These are phyloP conservation scores for Gastrophysa polygoni DNA, from an alignment of 2,888 invertebrate species.

Conservation along the genomic window DNA sequence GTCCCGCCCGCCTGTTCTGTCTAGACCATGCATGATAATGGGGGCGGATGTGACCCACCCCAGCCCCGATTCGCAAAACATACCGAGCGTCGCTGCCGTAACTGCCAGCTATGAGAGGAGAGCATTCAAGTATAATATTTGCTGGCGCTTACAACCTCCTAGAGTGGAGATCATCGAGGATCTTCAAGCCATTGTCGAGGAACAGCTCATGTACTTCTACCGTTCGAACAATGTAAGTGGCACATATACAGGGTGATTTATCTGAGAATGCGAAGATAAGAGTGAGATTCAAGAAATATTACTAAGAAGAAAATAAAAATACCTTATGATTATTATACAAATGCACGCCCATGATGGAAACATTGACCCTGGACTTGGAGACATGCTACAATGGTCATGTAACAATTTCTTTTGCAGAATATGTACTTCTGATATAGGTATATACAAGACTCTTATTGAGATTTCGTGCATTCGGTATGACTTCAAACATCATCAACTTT, in stretches of 20 bases:
- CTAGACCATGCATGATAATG: conserved; percentile 63
- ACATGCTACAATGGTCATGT: too few species aligned
- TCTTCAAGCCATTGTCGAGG: conserved; percentile 62
- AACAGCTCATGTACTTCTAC: conserved; percentile 69
- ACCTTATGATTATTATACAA: too few species aligned
- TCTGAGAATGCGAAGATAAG: too few species aligned
- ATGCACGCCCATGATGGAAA: too few species aligned
- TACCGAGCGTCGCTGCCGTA: conserved; percentile 74
- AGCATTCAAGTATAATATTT: conserved; percentile 75
- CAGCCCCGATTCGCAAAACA: conserved; percentile 72
- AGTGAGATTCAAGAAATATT: too few species aligned
- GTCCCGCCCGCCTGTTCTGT: conserved; percentile 38
- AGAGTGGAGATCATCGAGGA: conserved; percentile 77
- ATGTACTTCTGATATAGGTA: too few species aligned
- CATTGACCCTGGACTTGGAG: too few species aligned
- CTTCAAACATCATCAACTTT: too few species aligned
- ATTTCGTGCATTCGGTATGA: too few species aligned
- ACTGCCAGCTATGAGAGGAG: conserved; percentile 74
- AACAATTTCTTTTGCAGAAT: too few species aligned
- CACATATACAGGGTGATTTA: not conserved
- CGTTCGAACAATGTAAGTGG: conserved; percentile 53
- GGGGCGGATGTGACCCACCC: conserved; percentile 96
- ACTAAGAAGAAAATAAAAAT: too few species aligned
- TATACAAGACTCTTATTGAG: too few species aligned
- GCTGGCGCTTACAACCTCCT: conserved; percentile 77